Percentiles rank a stretch among this genome's conserved stretches.
phyloP scores from a whole-genome alignment of 2,113 vertebrate species.

The Brienomyrus longianalis region DNA sequence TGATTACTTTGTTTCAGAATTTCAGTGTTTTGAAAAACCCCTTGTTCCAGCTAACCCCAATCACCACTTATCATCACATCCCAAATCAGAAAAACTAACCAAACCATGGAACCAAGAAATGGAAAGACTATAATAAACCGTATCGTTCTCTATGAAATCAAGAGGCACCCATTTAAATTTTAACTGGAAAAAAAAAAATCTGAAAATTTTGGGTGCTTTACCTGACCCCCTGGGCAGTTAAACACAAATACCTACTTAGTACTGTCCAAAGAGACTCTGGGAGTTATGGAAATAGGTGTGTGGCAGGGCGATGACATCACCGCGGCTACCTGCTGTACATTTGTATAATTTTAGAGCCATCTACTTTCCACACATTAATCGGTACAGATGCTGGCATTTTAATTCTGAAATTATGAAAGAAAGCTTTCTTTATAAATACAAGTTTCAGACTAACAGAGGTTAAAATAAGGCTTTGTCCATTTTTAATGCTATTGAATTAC shows the following conservation, averaged over 20 bases:
- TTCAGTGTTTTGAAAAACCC: neutral
- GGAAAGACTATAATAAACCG: neutral
- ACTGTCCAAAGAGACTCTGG: neutral
- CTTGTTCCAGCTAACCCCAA: neutral
- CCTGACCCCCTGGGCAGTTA: slow-evolving; percentile 60
- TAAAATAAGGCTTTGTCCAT: neutral
- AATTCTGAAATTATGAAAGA: neutral
- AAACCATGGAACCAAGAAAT: neutral
- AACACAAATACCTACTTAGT: neutral
- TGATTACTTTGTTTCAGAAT: neutral
- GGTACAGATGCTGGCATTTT: neutral
- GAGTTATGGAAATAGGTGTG: neutral
- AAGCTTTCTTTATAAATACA: neutral
- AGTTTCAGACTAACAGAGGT: neutral
- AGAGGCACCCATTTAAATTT: neutral
- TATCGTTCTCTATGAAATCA: neutral
- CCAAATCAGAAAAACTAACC: neutral
- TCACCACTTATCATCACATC: neutral
- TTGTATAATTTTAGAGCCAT: neutral
- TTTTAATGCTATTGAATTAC: neutral
- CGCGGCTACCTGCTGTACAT: slow-evolving; percentile 54
- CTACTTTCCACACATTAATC: neutral
- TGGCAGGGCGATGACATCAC: neutral
- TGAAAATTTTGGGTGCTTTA: neutral
- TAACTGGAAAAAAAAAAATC: neutral